Base-by-base conservation (phyloP, 2,888 invertebrate species). In the Plebejus melissa region DNA sequence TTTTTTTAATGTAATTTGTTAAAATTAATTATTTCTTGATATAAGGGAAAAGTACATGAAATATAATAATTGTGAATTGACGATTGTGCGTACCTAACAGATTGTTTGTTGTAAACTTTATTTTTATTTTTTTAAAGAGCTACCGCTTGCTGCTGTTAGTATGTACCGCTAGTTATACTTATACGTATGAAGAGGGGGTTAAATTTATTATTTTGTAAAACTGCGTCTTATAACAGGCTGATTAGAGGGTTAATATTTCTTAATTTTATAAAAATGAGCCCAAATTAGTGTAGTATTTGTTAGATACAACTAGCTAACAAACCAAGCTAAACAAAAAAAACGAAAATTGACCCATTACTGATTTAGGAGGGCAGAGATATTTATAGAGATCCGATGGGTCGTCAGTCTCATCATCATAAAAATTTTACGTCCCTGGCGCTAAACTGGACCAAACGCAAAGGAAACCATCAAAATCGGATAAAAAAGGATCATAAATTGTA, bases 401-500 rank as follows among this genome's bases (percentile, higher is more conserved):
- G 65, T 32, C 65, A 65, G 65, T 65, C 65, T 65, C 65, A 65
- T 65, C 65, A 65, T 65, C 32, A 65, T 65, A 65, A 65, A 65
- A 65, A 16, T 5, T 65, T 65, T 65, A 65, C 32, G 65, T 5
- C 65, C 65, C 16, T 32, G 1, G 32, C 36, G 65, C 65, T 65
- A 65, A 65, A 65, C 36, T 65, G 65, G 32, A 36, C 65, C 65
- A 65, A 65, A 36, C 5, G 65, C 32, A 16, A 65, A 65, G 65
- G 65, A 65, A 65, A 65, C 32, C 65, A 65, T 36, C 65, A 65
- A 65, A 65, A 36, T 65, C 6, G 65, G 65, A 36, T 65, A 65
- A 65, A 65, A 65, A 65, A 65, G 32, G 65, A 65, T 65, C 65
- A 28, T 9, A 65, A 13, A 5, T 36, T 16, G 5, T 5, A 2